Base-by-base conservation (phyloP, 1,140 invertebrate species). In the Sitophilus oryzae region DNA sequence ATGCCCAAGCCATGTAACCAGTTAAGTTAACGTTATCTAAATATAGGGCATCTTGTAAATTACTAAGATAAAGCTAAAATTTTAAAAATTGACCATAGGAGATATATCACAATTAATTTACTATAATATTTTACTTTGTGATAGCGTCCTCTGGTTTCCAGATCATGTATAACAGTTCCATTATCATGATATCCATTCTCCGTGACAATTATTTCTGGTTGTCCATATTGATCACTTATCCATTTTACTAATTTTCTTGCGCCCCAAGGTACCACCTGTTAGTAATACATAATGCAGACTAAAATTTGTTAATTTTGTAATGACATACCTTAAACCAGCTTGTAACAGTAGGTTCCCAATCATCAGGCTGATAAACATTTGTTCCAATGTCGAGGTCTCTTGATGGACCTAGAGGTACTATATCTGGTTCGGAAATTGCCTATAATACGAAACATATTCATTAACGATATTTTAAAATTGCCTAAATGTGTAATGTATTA, bases 101-200 rank as follows among this genome's bases (percentile, higher is more conserved):
- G 14, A 40, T 8, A 40, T 5, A 40, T 15, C 14, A 40, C 5
- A 40, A 20, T 15, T 14, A 5, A 6, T 40, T 40, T 40, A n/a
- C n/a, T n/a, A 6, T 15, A 40, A 40, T 15, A 14, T 15, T n/a
- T 6, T 40, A 60, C 53, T 40, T 60, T 40, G 15, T 52, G 43
- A 35, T 60, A 60, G 6, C 34, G 48, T 2, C 53, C 53, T 48
- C 58, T 40, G 10, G 36, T 51, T 23, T 60, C 53, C 25, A 56
- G 2, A 50, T 63, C 61, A 37, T 58, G 18, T 9, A 63, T 36
- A 16, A 55, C 46, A 14, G 42, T 51, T 37, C 58, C 58, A 46
- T 55, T 23, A 11, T 75, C 76, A 53, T 71, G 77, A 68, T 53
- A 56, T 10, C 86, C 87, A 65, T 87, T 89, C 76, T 88, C 86